A percentile compares a stretch with the other conserved stretches of the same genome.
These are phyloP conservation scores for Tupaia chinensis DNA, from an alignment of 2,113 vertebrate genomes.

Conservation along the genomic window DNA sequence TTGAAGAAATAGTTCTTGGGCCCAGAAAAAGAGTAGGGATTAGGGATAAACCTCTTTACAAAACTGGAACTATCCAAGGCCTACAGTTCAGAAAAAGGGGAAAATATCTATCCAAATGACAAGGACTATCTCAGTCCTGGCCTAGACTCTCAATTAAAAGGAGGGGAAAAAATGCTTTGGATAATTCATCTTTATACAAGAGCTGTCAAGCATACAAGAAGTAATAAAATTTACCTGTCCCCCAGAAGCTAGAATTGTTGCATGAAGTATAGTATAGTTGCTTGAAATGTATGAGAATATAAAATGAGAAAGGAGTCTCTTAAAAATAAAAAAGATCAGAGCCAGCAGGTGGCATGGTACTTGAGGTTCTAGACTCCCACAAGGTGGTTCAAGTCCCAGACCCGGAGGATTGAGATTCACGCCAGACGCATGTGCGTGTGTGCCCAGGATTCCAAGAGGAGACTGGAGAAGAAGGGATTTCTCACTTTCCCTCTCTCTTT, in stretches of 20 bases:
- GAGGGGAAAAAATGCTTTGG: neutral
- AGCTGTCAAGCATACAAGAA: neutral
- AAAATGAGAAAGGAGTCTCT: neutral
- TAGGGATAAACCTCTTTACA: conserved; percentile 3
- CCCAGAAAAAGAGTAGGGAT: neutral
- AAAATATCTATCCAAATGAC: neutral
- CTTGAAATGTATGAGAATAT: conserved; percentile 13
- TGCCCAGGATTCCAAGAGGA: no score
- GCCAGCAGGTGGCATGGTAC: no score
- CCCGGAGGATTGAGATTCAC: no score
- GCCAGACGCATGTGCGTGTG: no score
- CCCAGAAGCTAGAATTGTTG: neutral
- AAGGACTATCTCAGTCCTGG: neutral
- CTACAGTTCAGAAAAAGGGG: neutral
- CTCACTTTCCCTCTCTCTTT: no score
- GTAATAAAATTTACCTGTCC: neutral
- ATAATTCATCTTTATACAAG: neutral
- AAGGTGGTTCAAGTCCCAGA: no score
- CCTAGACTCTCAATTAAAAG: neutral
- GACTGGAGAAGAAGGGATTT: no score
- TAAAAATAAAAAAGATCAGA: neutral
- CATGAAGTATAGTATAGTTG: neutral
- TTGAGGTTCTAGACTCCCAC: no score
- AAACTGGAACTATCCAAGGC: conserved; percentile 16
- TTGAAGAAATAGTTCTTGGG: neutral